These are phyloP conservation scores for Ligdia adustata DNA, from an alignment of 2,888 invertebrate genomes.

Conservation along the genomic window DNA sequence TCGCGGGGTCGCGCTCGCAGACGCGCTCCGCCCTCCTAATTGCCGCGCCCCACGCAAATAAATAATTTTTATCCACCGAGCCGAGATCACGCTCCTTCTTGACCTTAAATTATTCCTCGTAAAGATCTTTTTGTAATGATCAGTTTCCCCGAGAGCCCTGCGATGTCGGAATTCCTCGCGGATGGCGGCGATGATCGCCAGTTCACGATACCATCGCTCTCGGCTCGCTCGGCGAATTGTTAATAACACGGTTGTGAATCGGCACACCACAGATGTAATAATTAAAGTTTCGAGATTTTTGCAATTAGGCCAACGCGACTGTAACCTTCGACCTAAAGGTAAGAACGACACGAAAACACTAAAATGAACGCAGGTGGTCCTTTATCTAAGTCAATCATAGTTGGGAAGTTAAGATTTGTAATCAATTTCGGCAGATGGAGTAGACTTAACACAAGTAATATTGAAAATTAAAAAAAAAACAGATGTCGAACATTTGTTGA, in stretches of 20 bases:
- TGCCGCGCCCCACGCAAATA: conserved; percentile 82
- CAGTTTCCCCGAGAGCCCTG: conserved; percentile 56
- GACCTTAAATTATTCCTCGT: conserved; percentile 76
- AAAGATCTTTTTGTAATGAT: conserved; percentile 70
- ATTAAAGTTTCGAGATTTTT: conserved; percentile 45
- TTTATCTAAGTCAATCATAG: too few species aligned
- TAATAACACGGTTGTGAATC: conserved; percentile 58
- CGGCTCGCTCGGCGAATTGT: conserved; percentile 71
- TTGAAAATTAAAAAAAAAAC: too few species aligned
- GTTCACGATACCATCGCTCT: conserved; percentile 62
- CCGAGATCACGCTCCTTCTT: conserved; percentile 73
- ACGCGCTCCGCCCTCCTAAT: conserved; percentile 81
- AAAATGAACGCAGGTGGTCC: too few species aligned
- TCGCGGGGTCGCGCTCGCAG: conserved; percentile 77
- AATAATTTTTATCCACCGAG: conserved; percentile 79
- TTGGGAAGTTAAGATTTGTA: too few species aligned
- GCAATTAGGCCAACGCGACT: conserved; percentile 14
- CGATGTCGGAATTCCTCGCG: conserved; percentile 23
- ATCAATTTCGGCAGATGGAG: too few species aligned
- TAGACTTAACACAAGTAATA: too few species aligned
- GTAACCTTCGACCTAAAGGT: not conserved
- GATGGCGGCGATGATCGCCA: conserved; percentile 52
- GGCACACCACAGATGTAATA: conserved; percentile 52
- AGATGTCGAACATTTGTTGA: too few species aligned
- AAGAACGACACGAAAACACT: too few species aligned